Evolutionary conservation across 2,113 vertebrate species (phyloP), one percentile per base, ranked within the genome.

Genomic region (Hydrochoerus hydrochaeris): DNA sequence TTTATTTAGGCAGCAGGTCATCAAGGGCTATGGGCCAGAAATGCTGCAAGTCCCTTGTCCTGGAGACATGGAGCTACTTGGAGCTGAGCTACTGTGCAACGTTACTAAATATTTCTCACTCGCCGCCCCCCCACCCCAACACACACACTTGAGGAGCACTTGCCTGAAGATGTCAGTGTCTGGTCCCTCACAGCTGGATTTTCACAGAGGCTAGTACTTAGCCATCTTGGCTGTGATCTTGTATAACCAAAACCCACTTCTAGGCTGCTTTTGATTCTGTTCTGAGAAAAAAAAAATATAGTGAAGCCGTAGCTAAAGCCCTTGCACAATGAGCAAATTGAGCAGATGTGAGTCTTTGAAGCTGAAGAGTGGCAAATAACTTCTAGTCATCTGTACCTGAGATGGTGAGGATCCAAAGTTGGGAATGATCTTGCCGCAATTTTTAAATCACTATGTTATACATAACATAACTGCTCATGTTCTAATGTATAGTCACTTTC

Each of bases 1-100:
- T 83, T 94, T 95, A 52, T 92, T 91, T 82, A 91, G 88, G 95
- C 97, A 88, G 88, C 88, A 58, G 92, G 95, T 97, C 96, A 94
- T n/a, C 44, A 60, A 44, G 52, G 60, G 85, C 94, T 52, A 7
- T 5, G 12, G 67, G 95, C 96, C 90, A 93, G 77, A 91, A 75
- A 75, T 1, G 35, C 85, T 49, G 44, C 14, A 11, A 2, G 52
- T 83, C 90, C 92, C 60, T 63, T 69, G 71, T 94, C 90, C 52
- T 78, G 44, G 49, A 92, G 89, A 91, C 35, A 5, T 3, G 22
- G 38, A 84, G 58, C 89, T 86, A 19, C 93, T 95, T 92, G 62
- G 57, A 94, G 77, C 88, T 54, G 85, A 94, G 95, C 96, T 97
- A 86, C 96, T 0, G 65, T 85, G 44, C 67, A 78, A 17, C 65